Percentiles rank a stretch among this genome's conserved stretches.
phyloP scores from a whole-genome alignment of 1,140 invertebrate species.

The Dendrolimus punctatus region DNA sequence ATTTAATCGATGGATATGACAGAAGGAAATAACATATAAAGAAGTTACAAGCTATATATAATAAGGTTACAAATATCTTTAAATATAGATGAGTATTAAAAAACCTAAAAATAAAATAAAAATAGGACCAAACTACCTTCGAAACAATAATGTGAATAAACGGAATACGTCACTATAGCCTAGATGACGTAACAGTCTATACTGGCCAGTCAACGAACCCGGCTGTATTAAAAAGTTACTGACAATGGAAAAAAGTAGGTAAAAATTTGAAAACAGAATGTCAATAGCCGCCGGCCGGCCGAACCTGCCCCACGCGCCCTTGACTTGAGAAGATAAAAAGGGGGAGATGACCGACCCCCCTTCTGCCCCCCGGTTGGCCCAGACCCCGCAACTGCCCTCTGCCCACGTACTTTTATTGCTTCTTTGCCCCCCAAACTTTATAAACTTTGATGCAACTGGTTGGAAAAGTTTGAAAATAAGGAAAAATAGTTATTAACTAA shows the following conservation, averaged over 20 bases:
- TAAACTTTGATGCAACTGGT: conserved; percentile 21
- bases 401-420: conserved; percentile 32
- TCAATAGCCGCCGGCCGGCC: conserved; percentile 64
- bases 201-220: conserved; percentile 48
- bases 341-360: conserved; percentile 49
- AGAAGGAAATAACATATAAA: too few species aligned
- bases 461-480: conserved; percentile 1
- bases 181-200: conserved; percentile 27
- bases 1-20: too few species aligned
- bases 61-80: too few species aligned
- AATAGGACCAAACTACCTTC: background rate
- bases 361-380: conserved; percentile 15
- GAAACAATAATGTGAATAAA: conserved; percentile 11
- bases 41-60: too few species aligned
- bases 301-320: conserved; percentile 68
- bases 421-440: conserved; percentile 34
- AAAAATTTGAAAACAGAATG: conserved; percentile 65
- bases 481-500: background rate
- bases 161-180: conserved; percentile 13
- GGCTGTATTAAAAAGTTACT: conserved; percentile 61
- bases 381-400: conserved; percentile 19
- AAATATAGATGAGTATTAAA: too few species aligned
- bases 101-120: too few species aligned
- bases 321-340: conserved; percentile 62
- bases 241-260: conserved; percentile 63